These are phyloP conservation scores for Microtus richardsoni DNA, from an alignment of 2,113 vertebrate genomes.

Conservation along the genomic window DNA sequence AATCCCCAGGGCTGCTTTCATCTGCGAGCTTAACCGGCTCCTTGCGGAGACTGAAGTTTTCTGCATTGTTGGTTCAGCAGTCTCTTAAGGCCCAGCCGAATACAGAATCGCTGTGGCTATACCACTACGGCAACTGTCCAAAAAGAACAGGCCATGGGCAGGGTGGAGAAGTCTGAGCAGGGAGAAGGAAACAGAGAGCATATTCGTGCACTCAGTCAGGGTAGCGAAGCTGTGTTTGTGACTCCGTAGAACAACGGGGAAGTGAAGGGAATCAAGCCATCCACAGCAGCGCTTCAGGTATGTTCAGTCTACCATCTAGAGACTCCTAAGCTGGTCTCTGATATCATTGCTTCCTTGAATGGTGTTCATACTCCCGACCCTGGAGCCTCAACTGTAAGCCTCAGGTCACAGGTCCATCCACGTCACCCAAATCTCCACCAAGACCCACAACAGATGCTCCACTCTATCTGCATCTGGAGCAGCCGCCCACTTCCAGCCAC, in stretches of 20 bases:
- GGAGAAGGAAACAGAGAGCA: not conserved
- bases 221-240: rapidly evolving
- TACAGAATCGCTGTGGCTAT: not conserved
- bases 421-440: not conserved
- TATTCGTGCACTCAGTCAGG: rapidly evolving
- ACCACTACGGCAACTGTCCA: not conserved
- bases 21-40: not conserved
- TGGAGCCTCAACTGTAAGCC: not conserved
- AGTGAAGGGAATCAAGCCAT: not conserved
- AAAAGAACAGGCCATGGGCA: not conserved
- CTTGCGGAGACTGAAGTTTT: not conserved
- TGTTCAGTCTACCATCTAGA: not conserved
- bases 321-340: not conserved
- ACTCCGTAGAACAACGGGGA: not conserved
- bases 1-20: not conserved
- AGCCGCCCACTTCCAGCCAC: not conserved
- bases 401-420: not conserved
- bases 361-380: not conserved
- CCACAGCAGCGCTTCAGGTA: not conserved
- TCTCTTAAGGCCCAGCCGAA: constrained; percentile 41
- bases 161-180: not conserved
- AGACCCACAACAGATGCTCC: not conserved
- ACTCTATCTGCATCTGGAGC: not conserved
- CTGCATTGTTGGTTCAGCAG: not conserved
- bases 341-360: not conserved